Conservation (phyloP, 2,113 vertebrate genomes). For the Sprattus sprattus region DNA sequence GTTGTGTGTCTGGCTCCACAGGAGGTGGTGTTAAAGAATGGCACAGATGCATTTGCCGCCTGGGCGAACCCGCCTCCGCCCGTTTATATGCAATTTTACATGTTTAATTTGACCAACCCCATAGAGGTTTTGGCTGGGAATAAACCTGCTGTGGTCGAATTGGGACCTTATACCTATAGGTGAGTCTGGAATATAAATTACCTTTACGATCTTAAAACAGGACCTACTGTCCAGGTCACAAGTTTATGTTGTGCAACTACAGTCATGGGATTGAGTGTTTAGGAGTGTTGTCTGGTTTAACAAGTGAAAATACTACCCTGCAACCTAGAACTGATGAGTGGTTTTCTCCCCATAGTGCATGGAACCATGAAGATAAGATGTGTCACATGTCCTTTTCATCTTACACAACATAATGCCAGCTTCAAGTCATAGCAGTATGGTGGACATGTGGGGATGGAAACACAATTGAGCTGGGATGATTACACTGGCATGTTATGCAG, state of each 20-base stretch:
- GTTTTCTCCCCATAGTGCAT: too few relatives aligned
- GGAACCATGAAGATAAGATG: background rate
- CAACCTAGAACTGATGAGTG: too few relatives aligned
- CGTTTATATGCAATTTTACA: conserved; percentile 94
- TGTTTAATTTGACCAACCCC: conserved; percentile 92
- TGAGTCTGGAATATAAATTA: conserved; percentile 49
- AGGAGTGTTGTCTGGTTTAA: background rate
- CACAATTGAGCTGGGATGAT: background rate
- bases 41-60: conserved; percentile 79
- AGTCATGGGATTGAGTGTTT: background rate
- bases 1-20: conserved; percentile 45
- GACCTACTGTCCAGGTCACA: background rate
- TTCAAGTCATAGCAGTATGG: background rate
- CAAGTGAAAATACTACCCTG: background rate
- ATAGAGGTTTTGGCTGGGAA: conserved; percentile 82
- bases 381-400: background rate
- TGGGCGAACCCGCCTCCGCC: conserved; percentile 87
- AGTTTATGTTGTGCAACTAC: background rate
- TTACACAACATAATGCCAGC: background rate
- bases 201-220: too few relatives aligned
- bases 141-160: conserved; percentile 78
- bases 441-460: background rate
- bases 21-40: conserved; percentile 84
- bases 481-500: background rate
- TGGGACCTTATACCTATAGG: conserved; percentile 95